These are phyloP conservation scores for Zoroaster sp. DNA, from an alignment of 53 echinoderm and acorn worm species.

Conservation along the genomic window DNA sequence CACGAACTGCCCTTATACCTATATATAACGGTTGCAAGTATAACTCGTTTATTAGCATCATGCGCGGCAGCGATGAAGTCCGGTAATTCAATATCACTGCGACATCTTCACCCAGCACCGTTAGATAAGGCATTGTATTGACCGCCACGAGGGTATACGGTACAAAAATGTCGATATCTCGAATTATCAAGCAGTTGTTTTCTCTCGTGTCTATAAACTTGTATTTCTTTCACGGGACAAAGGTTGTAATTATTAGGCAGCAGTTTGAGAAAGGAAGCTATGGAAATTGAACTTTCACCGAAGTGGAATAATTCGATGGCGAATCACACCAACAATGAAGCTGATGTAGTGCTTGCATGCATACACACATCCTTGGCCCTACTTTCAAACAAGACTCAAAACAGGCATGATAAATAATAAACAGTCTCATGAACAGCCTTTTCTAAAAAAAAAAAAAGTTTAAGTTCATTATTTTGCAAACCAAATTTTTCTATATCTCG, in stretches of 20 bases:
- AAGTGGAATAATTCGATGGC: neutral
- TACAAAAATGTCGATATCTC: neutral
- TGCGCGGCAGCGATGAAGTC: neutral
- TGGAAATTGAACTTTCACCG: neutral
- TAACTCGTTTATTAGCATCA: neutral
- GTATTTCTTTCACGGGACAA: neutral
- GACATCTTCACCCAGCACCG: neutral
- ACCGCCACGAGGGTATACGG: neutral
- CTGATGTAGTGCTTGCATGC: neutral
- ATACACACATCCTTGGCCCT: neutral
- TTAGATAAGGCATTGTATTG: neutral
- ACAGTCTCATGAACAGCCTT: too few species aligned
- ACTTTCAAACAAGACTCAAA: neutral
- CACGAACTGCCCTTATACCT: neutral
- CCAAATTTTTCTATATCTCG: too few species aligned
- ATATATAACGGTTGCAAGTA: neutral
- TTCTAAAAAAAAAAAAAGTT: too few species aligned
- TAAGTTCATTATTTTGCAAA: too few species aligned
- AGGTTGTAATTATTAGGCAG: neutral
- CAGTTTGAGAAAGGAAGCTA: neutral
- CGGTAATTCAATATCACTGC: neutral
- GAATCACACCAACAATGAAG: neutral
- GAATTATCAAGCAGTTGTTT: neutral
- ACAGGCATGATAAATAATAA: neutral
- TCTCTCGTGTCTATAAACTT: neutral